These are phyloP conservation scores for Lucifuga dentata DNA, from an alignment of 2,113 vertebrate genomes.

Conservation along the genomic window DNA sequence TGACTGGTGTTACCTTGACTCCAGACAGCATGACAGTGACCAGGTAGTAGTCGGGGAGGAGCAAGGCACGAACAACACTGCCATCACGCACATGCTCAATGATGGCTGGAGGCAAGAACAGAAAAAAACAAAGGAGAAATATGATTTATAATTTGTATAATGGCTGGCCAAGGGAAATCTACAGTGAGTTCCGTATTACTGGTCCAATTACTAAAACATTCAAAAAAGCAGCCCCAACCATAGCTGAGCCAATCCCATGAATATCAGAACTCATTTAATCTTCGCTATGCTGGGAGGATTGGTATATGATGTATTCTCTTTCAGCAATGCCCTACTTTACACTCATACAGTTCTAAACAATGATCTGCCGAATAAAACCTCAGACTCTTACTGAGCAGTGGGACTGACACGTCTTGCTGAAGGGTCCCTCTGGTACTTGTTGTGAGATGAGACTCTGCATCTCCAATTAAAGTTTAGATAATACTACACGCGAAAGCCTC, in stretches of 20 bases:
- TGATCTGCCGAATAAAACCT: neutral
- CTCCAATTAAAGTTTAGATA: neutral
- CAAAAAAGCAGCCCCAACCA: neutral
- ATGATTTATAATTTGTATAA: neutral
- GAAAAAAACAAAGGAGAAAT: conserved; percentile 2
- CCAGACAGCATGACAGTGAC: conserved; percentile 98
- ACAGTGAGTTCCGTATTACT: neutral
- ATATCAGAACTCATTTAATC: conserved; percentile 1
- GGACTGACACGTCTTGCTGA: neutral
- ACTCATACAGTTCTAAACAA: conserved; percentile 6
- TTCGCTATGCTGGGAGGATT: neutral
- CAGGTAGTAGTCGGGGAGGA: conserved; percentile 95
- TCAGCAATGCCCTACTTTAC: neutral
- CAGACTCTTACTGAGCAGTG: neutral
- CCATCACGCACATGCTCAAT: conserved; percentile 97
- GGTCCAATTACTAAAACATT: neutral
- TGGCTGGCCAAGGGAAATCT: no score
- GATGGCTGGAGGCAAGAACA: conserved; percentile 85
- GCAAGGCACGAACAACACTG: conserved; percentile 92
- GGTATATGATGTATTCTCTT: neutral
- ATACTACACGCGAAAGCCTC: neutral
- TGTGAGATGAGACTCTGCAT: neutral
- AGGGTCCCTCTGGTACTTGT: conserved; percentile 5
- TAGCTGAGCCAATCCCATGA: neutral
- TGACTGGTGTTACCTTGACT: conserved; percentile 87